Conservation (phyloP, 2,797 vertebrate species). For the Centroberyx gerrardi region DNA sequence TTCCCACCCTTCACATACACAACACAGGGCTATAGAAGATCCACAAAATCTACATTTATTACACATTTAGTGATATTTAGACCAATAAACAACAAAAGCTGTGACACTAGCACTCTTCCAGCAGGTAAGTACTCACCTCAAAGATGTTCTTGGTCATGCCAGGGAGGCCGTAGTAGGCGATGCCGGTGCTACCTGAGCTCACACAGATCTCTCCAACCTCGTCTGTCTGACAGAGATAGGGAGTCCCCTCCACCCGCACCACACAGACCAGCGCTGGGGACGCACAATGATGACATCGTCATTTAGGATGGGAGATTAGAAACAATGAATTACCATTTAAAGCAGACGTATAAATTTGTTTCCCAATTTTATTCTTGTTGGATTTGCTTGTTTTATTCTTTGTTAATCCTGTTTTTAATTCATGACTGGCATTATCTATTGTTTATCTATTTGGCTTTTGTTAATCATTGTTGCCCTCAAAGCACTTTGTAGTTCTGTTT, state of each 20-base stretch:
- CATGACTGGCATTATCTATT: not conserved
- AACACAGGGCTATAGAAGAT: too few relatives aligned
- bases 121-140: slow-evolving; percentile 84
- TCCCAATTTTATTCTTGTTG: not conserved
- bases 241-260: slow-evolving; percentile 92
- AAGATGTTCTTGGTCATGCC: slow-evolving; percentile 97
- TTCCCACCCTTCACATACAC: not conserved
- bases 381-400: not conserved
- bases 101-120: not conserved
- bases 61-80: too few relatives aligned
- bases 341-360: not conserved
- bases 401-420: not conserved
- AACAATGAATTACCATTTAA: not conserved
- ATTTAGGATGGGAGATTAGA: not conserved
- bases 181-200: slow-evolving; percentile 88
- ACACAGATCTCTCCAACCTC: slow-evolving; percentile 97
- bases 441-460: too few relatives aligned
- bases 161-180: slow-evolving; percentile 93
- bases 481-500: too few relatives aligned
- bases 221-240: slow-evolving; percentile 94
- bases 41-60: too few relatives aligned
- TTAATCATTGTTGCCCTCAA: too few relatives aligned
- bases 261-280: slow-evolving; percentile 90
- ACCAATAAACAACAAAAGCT: not conserved
- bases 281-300: slow-evolving; percentile 32